Base-by-base conservation (phyloP, 2,797 vertebrate species). In the Acanthurus leucopareius region DNA sequence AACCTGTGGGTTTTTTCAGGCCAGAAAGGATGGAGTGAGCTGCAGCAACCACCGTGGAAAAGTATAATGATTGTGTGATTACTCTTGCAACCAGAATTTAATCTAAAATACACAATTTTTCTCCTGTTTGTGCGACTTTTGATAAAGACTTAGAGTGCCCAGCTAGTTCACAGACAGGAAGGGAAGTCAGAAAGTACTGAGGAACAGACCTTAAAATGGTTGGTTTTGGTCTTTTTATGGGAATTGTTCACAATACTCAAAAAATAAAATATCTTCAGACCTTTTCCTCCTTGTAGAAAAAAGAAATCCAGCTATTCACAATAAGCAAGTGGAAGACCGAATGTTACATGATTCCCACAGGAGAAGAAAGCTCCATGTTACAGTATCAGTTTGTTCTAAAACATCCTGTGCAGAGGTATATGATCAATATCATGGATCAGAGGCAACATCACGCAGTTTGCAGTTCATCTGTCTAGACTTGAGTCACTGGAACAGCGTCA, bases 381-480 rank as follows among this genome's bases (percentile, higher is more conserved):
- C 19, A 65, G 40, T 11, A 16, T 68, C 48, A 9, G 3, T 51
- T 77, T 32, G 40, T 42, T 44, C 53, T 15, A 19, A 20, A 54
- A 20, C 32, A n/a, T 60, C 19, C 71, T 47, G 15, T 49, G 44
- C 28, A 13, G 45, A 83, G 56, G 69, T 83, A 51, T 58, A 42
- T 42, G 40, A 47, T 63, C 1, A 62, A 11, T 35, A 54, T 89
- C 63, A 64, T 80, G 19, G 49, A 40, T 80, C 48, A 51, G 35
- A 82, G 25, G 47, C 61, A 51, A 78, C 32, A 40, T 28, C 15
- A 67, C 74, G 28, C 20, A 53, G 45, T 61, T 62, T 19, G 10
- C 20, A 75, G 51, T 67, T 72, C 0, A 64, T 79, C 63, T 54
- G 51, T 62, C n/a, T 8, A 75, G 48, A 60, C 35, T 17, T 56